Conservation (phyloP, 1,140 invertebrate species). For the Diabrotica virgifera region DNA sequence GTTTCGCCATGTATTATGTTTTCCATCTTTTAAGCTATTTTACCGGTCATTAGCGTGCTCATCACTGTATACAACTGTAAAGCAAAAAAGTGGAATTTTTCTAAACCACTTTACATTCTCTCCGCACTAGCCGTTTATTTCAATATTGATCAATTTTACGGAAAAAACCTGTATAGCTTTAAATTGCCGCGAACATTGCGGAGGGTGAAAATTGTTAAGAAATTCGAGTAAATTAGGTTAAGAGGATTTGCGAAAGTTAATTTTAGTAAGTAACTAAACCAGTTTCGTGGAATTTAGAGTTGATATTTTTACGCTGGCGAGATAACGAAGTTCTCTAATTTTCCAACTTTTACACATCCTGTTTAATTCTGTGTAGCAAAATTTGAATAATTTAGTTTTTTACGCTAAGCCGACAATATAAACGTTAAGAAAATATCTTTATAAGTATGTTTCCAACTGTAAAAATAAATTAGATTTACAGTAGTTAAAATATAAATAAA, state of each 20-base stretch:
- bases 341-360: constrained; percentile 19
- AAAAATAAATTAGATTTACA: neutral
- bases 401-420: neutral
- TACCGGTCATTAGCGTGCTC: too few relatives aligned
- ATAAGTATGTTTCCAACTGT: neutral
- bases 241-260: constrained; percentile 34
- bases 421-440: neutral
- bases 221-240: constrained; percentile 28
- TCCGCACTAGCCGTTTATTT: constrained; percentile 1
- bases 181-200: constrained; percentile 11
- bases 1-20: too few relatives aligned
- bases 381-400: constrained; percentile 13
- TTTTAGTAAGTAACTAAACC: constrained; percentile 34
- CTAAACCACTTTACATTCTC: too few relatives aligned
- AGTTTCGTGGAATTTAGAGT: constrained; percentile 27
- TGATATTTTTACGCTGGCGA: constrained; percentile 28
- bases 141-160: constrained; percentile 2
- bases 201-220: constrained; percentile 19
- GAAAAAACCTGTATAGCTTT: constrained; percentile 7
- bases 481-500: too few relatives aligned
- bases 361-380: constrained; percentile 7
- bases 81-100: too few relatives aligned
- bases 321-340: constrained; percentile 29
- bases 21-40: too few relatives aligned
- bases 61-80: too few relatives aligned